Evolutionary conservation across 2,888 invertebrate genomes (phyloP).

Genomic region (Exephanes ischioxanthus): DNA sequence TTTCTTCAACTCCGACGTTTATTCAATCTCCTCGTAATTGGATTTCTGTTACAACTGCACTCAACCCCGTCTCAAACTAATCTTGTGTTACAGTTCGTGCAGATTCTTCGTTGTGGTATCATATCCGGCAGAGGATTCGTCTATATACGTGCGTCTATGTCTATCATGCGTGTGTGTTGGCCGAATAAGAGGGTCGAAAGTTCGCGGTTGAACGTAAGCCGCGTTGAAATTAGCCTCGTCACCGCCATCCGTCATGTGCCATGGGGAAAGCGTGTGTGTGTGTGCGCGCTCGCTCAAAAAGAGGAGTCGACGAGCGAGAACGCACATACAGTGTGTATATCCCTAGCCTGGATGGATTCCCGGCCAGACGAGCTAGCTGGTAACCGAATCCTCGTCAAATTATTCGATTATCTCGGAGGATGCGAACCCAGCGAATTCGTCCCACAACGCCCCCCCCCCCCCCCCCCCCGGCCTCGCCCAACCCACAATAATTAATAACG

Average conservation of each 20-base stretch:
- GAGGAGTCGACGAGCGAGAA: conserved; percentile 30
- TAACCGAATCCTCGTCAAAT: conserved; percentile 72
- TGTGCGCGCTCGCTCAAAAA: conserved; percentile 2
- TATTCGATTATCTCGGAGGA: conserved; percentile 72
- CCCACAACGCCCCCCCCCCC: conserved; percentile 57
- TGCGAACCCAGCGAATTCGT: conserved; percentile 61
- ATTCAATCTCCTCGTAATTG: conserved; percentile 11
- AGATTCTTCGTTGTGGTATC: not conserved
- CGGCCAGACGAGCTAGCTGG: conserved; percentile 59
- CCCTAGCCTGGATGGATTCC: conserved; percentile 55
- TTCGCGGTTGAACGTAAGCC: conserved; percentile 65
- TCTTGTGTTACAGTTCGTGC: conserved; percentile 1
- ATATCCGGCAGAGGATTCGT: conserved; percentile 11
- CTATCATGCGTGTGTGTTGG: conserved; percentile 34
- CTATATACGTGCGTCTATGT: conserved; percentile 30
- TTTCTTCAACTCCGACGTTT: not conserved
- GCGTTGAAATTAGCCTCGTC: conserved; percentile 73
- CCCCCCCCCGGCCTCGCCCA: not conserved
- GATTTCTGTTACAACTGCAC: not conserved
- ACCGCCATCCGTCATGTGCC: conserved; percentile 73
- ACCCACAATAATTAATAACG: conserved; percentile 75
- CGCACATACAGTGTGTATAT: conserved; percentile 2
- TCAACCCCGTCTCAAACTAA: conserved; percentile 9
- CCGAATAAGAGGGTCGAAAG: conserved; percentile 60
- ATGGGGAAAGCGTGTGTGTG: conserved; percentile 40